phyloP scores from a whole-genome alignment of 2,797 vertebrate species.

The Muscicapa striata region DNA sequence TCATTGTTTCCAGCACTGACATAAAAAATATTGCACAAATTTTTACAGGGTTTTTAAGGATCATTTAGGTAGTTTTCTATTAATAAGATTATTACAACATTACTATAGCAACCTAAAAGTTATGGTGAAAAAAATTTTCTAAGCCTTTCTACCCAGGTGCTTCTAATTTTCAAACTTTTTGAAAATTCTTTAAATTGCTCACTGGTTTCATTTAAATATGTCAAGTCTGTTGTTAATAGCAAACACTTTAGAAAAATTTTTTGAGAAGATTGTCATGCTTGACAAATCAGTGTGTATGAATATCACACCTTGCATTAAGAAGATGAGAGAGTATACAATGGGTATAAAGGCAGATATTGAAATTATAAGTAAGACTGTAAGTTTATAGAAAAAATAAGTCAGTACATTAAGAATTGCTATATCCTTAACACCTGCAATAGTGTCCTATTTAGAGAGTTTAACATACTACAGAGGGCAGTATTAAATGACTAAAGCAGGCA shows the following conservation, averaged over 20 bases:
- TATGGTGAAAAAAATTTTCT: slow-evolving; percentile 2
- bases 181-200: not conserved
- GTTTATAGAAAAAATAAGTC: not conserved
- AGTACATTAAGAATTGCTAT: not conserved
- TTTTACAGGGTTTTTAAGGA: slow-evolving; percentile 23
- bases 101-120: slow-evolving; percentile 52
- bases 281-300: not conserved
- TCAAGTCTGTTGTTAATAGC: not conserved
- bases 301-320: not conserved
- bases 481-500: slow-evolving; percentile 10
- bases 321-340: not conserved
- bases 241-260: not conserved
- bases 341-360: not conserved
- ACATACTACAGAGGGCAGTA: not conserved
- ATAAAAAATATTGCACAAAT: slow-evolving; percentile 20
- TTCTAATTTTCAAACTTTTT: slow-evolving; percentile 18
- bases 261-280: not conserved
- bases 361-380: not conserved
- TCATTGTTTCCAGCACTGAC: not conserved
- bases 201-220: not conserved
- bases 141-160: not conserved
- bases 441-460: not conserved
- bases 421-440: not conserved
- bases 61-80: slow-evolving; percentile 47
- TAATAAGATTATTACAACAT: slow-evolving; percentile 53